Conservation (phyloP, 2,113 vertebrate species). For the Misgurnus anguillicaudatus region DNA sequence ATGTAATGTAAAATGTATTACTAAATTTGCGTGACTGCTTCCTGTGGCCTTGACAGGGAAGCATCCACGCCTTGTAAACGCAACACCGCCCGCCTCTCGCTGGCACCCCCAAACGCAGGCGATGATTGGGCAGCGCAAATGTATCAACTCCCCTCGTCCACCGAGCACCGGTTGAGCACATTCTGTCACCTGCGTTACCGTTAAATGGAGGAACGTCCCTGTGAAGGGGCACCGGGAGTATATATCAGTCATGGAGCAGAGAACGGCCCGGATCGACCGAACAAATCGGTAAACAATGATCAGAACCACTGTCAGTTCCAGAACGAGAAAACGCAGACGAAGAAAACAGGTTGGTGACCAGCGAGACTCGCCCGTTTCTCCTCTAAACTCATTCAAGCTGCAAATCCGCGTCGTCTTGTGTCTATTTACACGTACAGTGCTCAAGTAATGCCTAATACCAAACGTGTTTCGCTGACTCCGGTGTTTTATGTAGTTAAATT, state of each 20-base stretch:
- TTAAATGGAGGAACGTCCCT: slow-evolving; percentile 64
- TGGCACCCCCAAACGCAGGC: slow-evolving; percentile 52
- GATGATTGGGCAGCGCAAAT: slow-evolving; percentile 52
- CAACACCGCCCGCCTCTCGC: slow-evolving; percentile 45
- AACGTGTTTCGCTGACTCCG: background rate
- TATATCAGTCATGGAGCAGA: slow-evolving; percentile 52
- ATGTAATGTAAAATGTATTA: background rate
- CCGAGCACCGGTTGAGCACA: slow-evolving; percentile 48
- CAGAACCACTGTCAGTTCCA: slow-evolving; percentile 55
- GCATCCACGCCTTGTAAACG: slow-evolving; percentile 32
- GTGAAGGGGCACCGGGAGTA: slow-evolving; percentile 48
- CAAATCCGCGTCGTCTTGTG: background rate
- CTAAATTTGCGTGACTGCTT: slow-evolving; percentile 20
- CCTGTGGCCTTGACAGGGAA: slow-evolving; percentile 44
- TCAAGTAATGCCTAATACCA: background rate
- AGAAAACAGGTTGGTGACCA: slow-evolving; percentile 61
- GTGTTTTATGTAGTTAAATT: slow-evolving; percentile 35
- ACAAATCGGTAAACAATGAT: slow-evolving; percentile 57
- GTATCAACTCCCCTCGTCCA: slow-evolving; percentile 44
- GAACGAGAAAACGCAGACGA: slow-evolving; percentile 65
- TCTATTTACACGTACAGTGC: background rate
- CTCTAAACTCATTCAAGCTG: slow-evolving; percentile 27
- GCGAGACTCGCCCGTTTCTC: background rate
- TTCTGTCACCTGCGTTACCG: slow-evolving; percentile 46
- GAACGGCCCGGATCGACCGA: slow-evolving; percentile 47